Conservation (phyloP, 2,797 vertebrate genomes). For the Bovichtus variegatus region DNA sequence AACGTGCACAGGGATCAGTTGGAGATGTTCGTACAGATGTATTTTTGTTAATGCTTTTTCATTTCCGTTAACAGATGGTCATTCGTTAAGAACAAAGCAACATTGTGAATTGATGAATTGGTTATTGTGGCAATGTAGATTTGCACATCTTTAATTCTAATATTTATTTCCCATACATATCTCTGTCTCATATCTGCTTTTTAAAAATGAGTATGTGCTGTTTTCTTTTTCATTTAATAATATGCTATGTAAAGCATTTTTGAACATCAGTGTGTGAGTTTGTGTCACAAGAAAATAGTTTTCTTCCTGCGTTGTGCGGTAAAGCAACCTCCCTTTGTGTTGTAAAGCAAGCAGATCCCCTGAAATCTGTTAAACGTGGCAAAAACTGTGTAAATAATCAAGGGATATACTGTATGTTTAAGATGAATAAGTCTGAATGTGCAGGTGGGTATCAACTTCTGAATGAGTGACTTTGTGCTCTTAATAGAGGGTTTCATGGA, state of each 20-base stretch:
- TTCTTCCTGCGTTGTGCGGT: not conserved
- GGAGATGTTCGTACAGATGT: not conserved
- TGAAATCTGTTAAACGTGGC: constrained; percentile 12
- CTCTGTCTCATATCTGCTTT: too few species aligned
- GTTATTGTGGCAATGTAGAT: not conserved
- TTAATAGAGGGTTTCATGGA: not conserved
- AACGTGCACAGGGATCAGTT: not conserved
- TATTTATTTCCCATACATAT: not conserved
- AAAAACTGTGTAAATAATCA: not conserved
- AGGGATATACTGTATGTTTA: not conserved
- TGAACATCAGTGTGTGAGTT: not conserved
- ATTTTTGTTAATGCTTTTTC: not conserved
- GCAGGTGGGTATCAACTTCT: not conserved
- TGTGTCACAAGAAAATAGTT: not conserved
- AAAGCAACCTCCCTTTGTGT: not conserved
- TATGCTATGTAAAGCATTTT: not conserved
- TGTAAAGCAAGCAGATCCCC: not conserved
- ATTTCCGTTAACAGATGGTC: not conserved
- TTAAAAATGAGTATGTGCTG: too few species aligned
- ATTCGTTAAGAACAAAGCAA: not conserved
- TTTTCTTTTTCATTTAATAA: too few species aligned
- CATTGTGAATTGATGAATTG: not conserved
- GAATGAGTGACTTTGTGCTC: not conserved
- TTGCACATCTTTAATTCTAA: not conserved
- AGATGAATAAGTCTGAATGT: constrained; percentile 2